Base-by-base conservation (phyloP, 2,888 invertebrate species). In the Aphodius granarius region DNA sequence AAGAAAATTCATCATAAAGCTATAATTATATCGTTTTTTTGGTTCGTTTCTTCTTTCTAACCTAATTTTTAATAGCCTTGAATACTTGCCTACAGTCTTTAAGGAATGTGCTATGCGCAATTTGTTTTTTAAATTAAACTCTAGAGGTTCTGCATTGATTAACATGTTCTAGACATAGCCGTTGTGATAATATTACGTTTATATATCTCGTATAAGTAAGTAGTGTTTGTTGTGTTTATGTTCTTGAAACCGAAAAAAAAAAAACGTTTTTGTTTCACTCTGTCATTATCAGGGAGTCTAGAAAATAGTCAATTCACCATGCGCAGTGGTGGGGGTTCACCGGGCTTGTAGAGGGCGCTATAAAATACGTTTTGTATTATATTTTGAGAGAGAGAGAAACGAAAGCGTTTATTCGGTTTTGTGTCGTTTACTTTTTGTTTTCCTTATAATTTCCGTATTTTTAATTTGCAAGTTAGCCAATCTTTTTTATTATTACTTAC, bases 121-220 rank as follows among this genome's bases (percentile, higher is more conserved):
- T 77, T 78, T 6, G n/a, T n/a, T 43, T 43, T 9, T 43, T 43
- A 43, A 43, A 43, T 43, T 43, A 43, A 43, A 43, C 43, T 43
- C 43, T 81, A 82, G 81, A 81, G 76, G 79, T 81, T 82, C 81
- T 83, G 83, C 83, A 84, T 80, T n/a, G n/a, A n/a, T n/a, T 80
- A 78, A 80, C 78, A 81, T 82, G 83, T 82, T 79, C 71, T 83
- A 83, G 83, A 81, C 80, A 80, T 83, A 82, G 43, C 43, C 43
- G 43, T 43, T 43, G 13, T 43, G 43, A 43, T 43, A 43, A 43
- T 43, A 6, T 43, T 43, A 43, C 43, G 43, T 43, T 43, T 43
- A n/a, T 43, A 43, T 43, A 43, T 43, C 43, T 43, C 43, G 43
- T 43, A 43, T 43, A 43, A 43, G 43, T 43, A 43, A 43, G 43